Base-by-base conservation (phyloP, 2,888 invertebrate genomes). In the Druceiella hillmani region DNA sequence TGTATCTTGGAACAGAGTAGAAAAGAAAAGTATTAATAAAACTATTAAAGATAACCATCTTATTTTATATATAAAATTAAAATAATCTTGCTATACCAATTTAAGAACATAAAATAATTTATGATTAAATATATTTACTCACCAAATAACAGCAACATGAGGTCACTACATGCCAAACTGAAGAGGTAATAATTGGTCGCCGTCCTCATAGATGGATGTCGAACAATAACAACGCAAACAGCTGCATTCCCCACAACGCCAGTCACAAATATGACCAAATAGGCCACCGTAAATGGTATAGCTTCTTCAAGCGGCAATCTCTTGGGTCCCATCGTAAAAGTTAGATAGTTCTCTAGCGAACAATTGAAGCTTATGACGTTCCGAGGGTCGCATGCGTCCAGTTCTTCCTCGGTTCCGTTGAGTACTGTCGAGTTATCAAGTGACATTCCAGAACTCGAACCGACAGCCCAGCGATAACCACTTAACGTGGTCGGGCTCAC, bases 101-200 rank as follows among this genome's bases (percentile, higher is more conserved):
- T n/a, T n/a, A n/a, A n/a, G n/a, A n/a, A n/a, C n/a, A n/a, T n/a
- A n/a, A n/a, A n/a, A n/a, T n/a, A n/a, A n/a, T n/a, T n/a, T n/a
- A n/a, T n/a, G n/a, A 26, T 9, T 11, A 38, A 28, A 17, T 35
- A 31, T 17, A 29, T 7, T n/a, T 14, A 77, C 84, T 80, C 61
- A 86, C 92, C 93, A 51, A 91, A 79, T 3, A 88, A 57, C 9
- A 93, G 68, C 45, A 91, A 75, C 33, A 84, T 76, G 11, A 93
- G 66, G 61, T 94, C 93, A 12, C 91, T 90, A 10, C 92, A 67
- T 11, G 93, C 89, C 62, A 92, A 66, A 56, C 87, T 91, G 68
- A 92, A 88, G 31, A 93, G 72, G 57, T 93, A 94, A 58, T 88
- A 93, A 58, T 94, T 93, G 0, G 93, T 94, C 0, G 91, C 86